These are phyloP conservation scores for Malachius bipustulatus DNA, from an alignment of 2,888 invertebrate species.

Conservation along the genomic window DNA sequence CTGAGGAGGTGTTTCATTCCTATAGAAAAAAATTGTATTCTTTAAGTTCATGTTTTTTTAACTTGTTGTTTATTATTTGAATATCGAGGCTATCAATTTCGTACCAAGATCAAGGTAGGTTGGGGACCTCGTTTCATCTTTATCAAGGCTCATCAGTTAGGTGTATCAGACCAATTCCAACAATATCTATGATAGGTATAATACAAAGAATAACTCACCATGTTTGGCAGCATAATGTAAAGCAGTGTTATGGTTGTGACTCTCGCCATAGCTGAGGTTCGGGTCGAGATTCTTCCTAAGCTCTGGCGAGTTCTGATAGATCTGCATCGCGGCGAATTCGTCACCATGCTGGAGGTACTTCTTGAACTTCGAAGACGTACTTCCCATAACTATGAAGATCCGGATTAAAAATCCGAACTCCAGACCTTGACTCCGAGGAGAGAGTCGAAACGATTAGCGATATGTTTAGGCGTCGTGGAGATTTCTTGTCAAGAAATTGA, in stretches of 20 bases:
- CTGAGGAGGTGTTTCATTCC: constrained; percentile 47
- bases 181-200: too few species aligned
- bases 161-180: too few species aligned
- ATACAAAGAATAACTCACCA: constrained; percentile 43
- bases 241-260: constrained; percentile 53
- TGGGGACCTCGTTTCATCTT: too few species aligned
- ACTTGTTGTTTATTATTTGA: too few species aligned
- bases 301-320: constrained; percentile 50
- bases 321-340: constrained; percentile 56
- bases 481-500: constrained; percentile 35
- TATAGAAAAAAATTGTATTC: constrained; percentile 20
- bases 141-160: too few species aligned
- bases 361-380: constrained; percentile 55
- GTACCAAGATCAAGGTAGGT: too few species aligned
- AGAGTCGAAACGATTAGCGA: constrained; percentile 17
- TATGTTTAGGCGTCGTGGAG: constrained; percentile 24
- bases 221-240: constrained; percentile 54
- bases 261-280: constrained; percentile 53
- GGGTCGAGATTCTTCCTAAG: constrained; percentile 52
- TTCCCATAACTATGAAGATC: constrained; percentile 46
- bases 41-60: constrained; percentile 10
- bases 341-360: constrained; percentile 58
- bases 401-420: constrained; percentile 7
- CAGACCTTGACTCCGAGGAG: constrained; percentile 1
- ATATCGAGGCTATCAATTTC: too few species aligned